Conservation (phyloP, 2,888 invertebrate species). For the Eucriotettix oculatus region DNA sequence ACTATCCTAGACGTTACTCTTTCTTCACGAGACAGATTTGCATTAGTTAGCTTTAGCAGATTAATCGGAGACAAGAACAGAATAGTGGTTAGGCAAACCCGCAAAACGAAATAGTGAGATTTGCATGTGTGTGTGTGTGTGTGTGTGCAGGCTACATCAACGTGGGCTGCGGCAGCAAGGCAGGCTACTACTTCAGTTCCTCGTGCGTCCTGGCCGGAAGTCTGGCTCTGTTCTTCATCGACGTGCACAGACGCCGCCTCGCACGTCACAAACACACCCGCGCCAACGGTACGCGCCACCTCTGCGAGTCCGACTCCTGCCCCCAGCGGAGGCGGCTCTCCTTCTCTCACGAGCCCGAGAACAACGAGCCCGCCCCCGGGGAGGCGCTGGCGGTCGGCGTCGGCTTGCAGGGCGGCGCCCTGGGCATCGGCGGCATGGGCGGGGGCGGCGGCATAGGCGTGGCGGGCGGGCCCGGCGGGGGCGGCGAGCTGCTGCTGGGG, state of each 20-base stretch:
- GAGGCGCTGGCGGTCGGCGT: constrained; percentile 15
- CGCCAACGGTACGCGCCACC: constrained; percentile 36
- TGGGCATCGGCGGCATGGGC: constrained; percentile 10
- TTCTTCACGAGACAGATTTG: too few relatives aligned
- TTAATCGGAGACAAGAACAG: too few relatives aligned
- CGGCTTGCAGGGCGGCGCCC: constrained; percentile 1
- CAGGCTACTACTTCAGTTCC: constrained; percentile 71
- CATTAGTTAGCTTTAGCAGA: too few relatives aligned
- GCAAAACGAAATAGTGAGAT: too few relatives aligned
- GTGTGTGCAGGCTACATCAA: constrained; percentile 53
- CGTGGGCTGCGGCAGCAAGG: constrained; percentile 55
- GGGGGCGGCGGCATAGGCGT: constrained; percentile 35
- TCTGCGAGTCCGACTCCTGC: constrained; percentile 37
- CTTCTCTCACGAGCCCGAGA: constrained; percentile 35
- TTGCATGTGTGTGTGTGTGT: too few relatives aligned
- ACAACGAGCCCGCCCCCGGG: constrained; percentile 2
- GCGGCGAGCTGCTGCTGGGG: constrained; percentile 27
- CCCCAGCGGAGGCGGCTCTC: constrained; percentile 37
- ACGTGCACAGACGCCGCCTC: constrained; percentile 55
- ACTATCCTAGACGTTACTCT: too few relatives aligned
- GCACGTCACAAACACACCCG: constrained; percentile 50
- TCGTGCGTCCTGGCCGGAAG: constrained; percentile 62
- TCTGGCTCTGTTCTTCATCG: constrained; percentile 62
- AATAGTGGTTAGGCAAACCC: too few relatives aligned
- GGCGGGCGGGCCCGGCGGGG: constrained; percentile 36